Base-by-base conservation (phyloP, 2,888 invertebrate species). In the Lepidonotus clava region DNA sequence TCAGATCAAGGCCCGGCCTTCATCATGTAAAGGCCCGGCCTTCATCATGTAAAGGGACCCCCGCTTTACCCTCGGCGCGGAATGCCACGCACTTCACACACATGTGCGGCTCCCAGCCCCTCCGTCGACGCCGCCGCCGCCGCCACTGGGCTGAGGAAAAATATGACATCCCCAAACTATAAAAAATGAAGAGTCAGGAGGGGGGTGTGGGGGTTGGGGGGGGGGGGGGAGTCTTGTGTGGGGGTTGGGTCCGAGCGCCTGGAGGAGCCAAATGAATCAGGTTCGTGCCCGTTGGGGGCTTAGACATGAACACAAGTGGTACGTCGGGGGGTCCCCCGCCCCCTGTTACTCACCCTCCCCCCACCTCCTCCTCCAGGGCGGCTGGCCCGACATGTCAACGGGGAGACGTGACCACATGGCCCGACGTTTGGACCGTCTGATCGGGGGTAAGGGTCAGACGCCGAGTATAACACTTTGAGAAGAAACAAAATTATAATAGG, bases 261-360 rank as follows among this genome's bases (percentile, higher is more conserved):
- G 8, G 18, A 18, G 46, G 46, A 8, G 46, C 46, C 18, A 18
- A 46, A 18, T 46, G 46, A 8, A 11, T 46, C 18, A 46, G 46
- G 46, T 11, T 8, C 8, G 46, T 46, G 46, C 46, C 46, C 18
- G 46, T 11, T 11, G 46, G 46, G 8, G 8, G 46, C 8, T 8
- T 46, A 46, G 46, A 46, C 46, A 46, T 46, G 38, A 24, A 5
- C 71, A 71, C 71, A 71, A n/a, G 71, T 71, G 36, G 36, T 66
- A 11, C 32, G 28, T 24, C 46, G 8, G 18, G 28, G 21, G 0
- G 18, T n/a, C 71, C 21, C 34, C 34, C 32, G 4, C 66, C 66
- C 4, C 21, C 34, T 66, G 11, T 11, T 6, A 18, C 28, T 34
- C 66, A 36, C 36, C 21, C 36, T 38, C 6, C 21, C 71, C 61